phyloP scores from a whole-genome alignment of 2,888 invertebrate species.

The Amphipoea oculea region DNA sequence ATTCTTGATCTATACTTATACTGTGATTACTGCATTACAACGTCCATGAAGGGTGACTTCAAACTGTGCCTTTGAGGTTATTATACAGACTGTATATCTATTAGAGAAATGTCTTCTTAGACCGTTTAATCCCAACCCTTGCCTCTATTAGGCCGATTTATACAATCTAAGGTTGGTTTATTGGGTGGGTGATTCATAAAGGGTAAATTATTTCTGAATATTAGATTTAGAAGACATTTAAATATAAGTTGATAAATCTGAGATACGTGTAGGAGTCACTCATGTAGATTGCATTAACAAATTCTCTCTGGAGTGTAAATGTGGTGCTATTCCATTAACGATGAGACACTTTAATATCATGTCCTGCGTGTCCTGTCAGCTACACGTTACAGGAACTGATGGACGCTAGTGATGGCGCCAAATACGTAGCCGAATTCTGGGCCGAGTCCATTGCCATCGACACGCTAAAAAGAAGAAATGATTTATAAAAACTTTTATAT shows the following conservation, averaged over 20 bases:
- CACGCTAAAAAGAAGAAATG: not conserved
- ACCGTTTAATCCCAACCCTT: constrained; percentile 48
- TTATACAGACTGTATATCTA: constrained; percentile 32
- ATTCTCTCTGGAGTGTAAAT: not conserved
- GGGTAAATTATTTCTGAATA: constrained; percentile 19
- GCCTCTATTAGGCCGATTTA: constrained; percentile 51
- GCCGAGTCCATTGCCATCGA: no score
- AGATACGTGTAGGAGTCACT: not conserved
- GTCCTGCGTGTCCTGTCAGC: not conserved
- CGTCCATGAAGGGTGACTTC: constrained; percentile 36
- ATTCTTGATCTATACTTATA: constrained; percentile 11
- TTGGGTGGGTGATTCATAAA: constrained; percentile 21
- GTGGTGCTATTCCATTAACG: not conserved
- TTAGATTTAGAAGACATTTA: constrained; percentile 2
- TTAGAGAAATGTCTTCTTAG: constrained; percentile 48
- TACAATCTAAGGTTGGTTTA: constrained; percentile 49
- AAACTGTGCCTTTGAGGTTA: constrained; percentile 41
- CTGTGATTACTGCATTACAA: constrained; percentile 24
- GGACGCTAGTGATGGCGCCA: not conserved
- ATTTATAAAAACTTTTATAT: not conserved
- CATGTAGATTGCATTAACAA: not conserved
- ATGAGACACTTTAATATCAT: not conserved
- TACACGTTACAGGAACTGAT: not conserved
- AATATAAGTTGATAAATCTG: not conserved
- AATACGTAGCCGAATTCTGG: no score